A percentile compares a stretch with the other conserved stretches of the same genome.
Evolutionary conservation across 2,888 invertebrate genomes (phyloP).

Genomic region (Cacoxenus indagator): DNA sequence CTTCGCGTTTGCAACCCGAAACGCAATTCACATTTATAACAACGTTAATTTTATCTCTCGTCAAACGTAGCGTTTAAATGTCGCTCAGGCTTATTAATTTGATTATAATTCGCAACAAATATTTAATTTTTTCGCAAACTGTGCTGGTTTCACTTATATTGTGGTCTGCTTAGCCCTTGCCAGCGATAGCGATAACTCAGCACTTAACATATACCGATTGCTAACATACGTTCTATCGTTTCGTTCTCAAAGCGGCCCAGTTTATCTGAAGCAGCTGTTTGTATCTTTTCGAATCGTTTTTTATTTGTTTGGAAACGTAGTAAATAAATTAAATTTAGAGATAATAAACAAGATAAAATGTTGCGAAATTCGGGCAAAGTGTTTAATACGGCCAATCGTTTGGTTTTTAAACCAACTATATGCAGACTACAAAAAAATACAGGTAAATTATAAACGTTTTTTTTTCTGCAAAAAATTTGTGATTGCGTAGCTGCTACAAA

Average conservation of each 20-base stretch:
- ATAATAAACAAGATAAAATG: too few relatives aligned
- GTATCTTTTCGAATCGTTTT: too few relatives aligned
- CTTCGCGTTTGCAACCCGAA: background rate
- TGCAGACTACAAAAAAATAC: background rate
- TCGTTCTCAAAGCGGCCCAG: too few relatives aligned
- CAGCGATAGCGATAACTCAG: background rate
- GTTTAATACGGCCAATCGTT: background rate
- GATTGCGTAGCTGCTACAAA: background rate
- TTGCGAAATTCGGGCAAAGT: background rate
- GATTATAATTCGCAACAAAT: background rate
- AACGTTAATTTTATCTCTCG: background rate
- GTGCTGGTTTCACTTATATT: background rate
- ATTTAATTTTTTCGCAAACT: background rate
- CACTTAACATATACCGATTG: too few relatives aligned
- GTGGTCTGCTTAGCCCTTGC: background rate
- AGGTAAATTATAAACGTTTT: background rate
- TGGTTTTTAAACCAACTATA: background rate
- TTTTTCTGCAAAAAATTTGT: background rate
- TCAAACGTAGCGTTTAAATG: too few relatives aligned
- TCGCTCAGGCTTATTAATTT: too few relatives aligned
- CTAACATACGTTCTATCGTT: too few relatives aligned
- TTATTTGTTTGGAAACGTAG: too few relatives aligned
- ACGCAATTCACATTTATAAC: background rate
- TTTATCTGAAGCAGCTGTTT: too few relatives aligned
- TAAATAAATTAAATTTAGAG: too few relatives aligned